These are phyloP conservation scores for Pristionchus fissidentatus DNA, from an alignment of 2,888 invertebrate genomes.

Conservation along the genomic window DNA sequence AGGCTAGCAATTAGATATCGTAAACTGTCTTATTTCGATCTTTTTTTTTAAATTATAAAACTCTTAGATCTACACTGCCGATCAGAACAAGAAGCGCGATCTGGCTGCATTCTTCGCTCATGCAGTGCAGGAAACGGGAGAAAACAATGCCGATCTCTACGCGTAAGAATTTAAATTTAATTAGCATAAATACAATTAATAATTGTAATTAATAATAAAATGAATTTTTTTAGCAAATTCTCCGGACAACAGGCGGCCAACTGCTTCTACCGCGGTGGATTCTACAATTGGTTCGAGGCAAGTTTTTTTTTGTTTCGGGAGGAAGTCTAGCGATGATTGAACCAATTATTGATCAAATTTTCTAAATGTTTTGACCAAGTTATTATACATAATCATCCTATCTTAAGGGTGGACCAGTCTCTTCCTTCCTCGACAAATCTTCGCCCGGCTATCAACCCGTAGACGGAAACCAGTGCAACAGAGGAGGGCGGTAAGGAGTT, in stretches of 20 bases:
- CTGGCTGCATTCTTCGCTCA: conserved; percentile 71
- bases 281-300: conserved; percentile 71
- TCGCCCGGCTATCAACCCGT: conserved; percentile 62
- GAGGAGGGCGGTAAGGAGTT: conserved; percentile 52
- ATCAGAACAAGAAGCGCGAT: conserved; percentile 64
- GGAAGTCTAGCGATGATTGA: background rate
- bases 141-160: conserved; percentile 67
- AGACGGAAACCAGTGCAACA: conserved; percentile 62
- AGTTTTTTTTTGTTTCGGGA: background rate
- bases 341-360: background rate
- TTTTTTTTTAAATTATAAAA: too few species aligned
- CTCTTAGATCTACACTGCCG: conserved; percentile 57
- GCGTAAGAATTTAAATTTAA: conserved; percentile 49
- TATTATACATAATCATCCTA: background rate
- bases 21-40: too few species aligned
- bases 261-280: conserved; percentile 72
- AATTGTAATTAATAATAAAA: too few species aligned
- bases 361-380: too few species aligned
- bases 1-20: too few species aligned
- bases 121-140: conserved; percentile 71
- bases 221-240: background rate
- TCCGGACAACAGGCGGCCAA: conserved; percentile 57
- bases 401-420: conserved; percentile 9
- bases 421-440: conserved; percentile 22
- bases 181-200: too few species aligned